Evolutionary conservation across 2,888 invertebrate genomes (phyloP).

Genomic region (Rotaria macrura): DNA sequence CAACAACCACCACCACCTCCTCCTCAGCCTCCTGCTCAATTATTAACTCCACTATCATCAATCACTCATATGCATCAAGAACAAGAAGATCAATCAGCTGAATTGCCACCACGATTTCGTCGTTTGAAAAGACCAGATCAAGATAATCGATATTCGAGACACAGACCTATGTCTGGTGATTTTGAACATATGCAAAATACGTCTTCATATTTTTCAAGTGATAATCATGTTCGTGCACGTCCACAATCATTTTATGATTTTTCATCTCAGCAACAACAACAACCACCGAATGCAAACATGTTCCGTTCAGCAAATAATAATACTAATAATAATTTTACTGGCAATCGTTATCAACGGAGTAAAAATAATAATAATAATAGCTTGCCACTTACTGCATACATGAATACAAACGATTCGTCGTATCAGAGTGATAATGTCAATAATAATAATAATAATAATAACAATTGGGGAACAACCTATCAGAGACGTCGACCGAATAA

Average conservation of each 20-base stretch:
- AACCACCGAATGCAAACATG: background rate
- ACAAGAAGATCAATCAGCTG: background rate
- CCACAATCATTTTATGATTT: slow-evolving; percentile 16
- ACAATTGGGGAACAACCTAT: background rate
- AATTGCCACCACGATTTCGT: background rate
- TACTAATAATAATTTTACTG: background rate
- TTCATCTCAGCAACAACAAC: slow-evolving; percentile 8
- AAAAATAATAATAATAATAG: background rate
- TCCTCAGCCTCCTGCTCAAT: background rate
- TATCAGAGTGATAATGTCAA: background rate
- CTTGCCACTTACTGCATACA: background rate
- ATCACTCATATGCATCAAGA: background rate
- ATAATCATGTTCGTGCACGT: background rate
- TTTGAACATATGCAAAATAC: background rate
- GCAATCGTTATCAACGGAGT: background rate
- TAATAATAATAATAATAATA: slow-evolving; percentile 13
- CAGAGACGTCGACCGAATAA: background rate
- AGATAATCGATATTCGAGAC: background rate
- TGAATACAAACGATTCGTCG: background rate
- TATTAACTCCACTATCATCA: background rate
- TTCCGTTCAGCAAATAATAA: background rate
- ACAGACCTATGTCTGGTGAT: background rate
- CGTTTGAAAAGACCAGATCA: background rate
- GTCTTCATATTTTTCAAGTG: background rate
- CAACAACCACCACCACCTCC: background rate